Percentiles rank a stretch among this genome's conserved stretches.
phyloP scores from a whole-genome alignment of 1,140 invertebrate genomes.

The Heterodera carotae region DNA sequence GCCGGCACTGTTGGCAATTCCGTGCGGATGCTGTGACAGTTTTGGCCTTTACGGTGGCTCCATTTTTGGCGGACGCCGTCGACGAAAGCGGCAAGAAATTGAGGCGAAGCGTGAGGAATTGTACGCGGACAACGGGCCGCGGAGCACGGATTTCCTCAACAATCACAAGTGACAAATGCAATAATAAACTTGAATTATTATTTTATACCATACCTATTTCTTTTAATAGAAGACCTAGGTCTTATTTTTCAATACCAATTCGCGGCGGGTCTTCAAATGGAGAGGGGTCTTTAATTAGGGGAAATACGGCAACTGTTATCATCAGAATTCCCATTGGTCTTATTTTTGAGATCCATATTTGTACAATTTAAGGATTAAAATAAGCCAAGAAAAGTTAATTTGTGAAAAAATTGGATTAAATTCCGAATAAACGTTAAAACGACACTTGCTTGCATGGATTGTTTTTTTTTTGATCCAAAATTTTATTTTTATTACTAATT shows the following conservation, averaged over 20 bases:
- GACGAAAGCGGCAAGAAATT: slow-evolving; percentile 2
- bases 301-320: too few species aligned
- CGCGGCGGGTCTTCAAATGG: background rate
- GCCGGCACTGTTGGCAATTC: slow-evolving; percentile 18
- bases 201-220: background rate
- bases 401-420: too few species aligned
- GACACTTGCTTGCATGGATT: too few species aligned
- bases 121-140: background rate
- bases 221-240: background rate
- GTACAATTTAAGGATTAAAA: too few species aligned
- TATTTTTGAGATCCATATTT: too few species aligned
- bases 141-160: background rate
- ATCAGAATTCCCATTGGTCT: too few species aligned
- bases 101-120: background rate
- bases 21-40: slow-evolving; percentile 18
- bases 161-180: background rate
- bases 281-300: too few species aligned
- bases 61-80: slow-evolving; percentile 13
- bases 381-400: too few species aligned
- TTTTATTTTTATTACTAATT: too few species aligned
- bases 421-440: too few species aligned
- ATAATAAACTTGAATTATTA: background rate
- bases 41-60: slow-evolving; percentile 25
- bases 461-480: too few species aligned
- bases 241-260: background rate